phyloP scores from a whole-genome alignment of 2,888 invertebrate species.

The Xestia c-nigrum region DNA sequence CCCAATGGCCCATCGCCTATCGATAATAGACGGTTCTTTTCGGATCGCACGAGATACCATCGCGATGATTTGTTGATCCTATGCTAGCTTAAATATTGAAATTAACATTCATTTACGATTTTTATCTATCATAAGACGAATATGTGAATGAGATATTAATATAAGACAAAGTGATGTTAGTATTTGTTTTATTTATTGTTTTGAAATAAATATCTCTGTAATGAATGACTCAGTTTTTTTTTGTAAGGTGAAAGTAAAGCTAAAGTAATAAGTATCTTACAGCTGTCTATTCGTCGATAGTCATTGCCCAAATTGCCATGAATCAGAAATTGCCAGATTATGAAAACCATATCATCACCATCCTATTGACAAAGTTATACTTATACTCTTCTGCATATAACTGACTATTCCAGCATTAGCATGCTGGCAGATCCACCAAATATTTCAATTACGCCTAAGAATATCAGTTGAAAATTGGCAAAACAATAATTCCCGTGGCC shows the following conservation, averaged over 20 bases:
- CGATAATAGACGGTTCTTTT: conserved; percentile 86
- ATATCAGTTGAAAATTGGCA: neutral
- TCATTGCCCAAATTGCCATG: neutral
- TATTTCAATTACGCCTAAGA: neutral
- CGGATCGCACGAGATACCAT: conserved; percentile 86
- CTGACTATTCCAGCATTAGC: neutral
- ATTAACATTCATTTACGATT: conserved; percentile 88
- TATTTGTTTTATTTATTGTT: conserved; percentile 58
- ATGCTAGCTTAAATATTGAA: conserved; percentile 88
- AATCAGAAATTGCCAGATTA: neutral
- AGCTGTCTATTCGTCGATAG: neutral
- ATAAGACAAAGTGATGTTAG: conserved; percentile 57
- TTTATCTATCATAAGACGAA: conserved; percentile 76
- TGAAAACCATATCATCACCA: neutral
- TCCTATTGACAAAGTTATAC: neutral
- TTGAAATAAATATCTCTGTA: conserved; percentile 19
- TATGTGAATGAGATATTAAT: conserved; percentile 65
- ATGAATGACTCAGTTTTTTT: conserved; percentile 1
- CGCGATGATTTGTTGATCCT: conserved; percentile 89
- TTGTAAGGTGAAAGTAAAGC: neutral
- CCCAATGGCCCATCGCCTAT: conserved; percentile 63
- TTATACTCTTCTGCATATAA: neutral
- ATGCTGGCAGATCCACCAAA: conserved; percentile 6
- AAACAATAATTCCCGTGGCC: neutral
- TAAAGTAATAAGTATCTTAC: neutral